Evolutionary conservation across 2,888 invertebrate species (phyloP).

Genomic region (Magallana nippona): DNA sequence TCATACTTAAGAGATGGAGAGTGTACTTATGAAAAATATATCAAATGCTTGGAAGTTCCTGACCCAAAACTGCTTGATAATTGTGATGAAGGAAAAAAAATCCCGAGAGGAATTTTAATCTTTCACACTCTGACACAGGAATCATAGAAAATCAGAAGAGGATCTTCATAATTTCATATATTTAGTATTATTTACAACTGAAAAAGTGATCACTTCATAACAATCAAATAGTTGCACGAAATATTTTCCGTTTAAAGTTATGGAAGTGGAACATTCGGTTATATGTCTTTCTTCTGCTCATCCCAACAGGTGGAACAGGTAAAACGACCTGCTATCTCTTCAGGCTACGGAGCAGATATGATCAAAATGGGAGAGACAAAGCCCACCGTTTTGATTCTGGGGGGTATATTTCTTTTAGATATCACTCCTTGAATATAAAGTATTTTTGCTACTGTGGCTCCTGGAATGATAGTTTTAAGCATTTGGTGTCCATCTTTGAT

Average conservation of each 20-base stretch:
- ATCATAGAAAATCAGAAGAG: conserved; percentile 52
- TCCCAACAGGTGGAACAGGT: conserved; percentile 75
- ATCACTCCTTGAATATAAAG: background rate
- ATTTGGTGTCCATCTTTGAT: too few species aligned
- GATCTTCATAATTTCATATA: conserved; percentile 73
- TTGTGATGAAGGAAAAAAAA: conserved; percentile 45
- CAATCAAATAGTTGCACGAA: conserved; percentile 65
- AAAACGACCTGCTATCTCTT: conserved; percentile 77
- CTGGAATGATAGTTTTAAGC: too few species aligned
- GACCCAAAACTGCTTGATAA: conserved; percentile 37
- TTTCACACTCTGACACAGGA: conserved; percentile 47
- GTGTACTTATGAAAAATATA: conserved; percentile 68
- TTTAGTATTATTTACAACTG: conserved; percentile 74
- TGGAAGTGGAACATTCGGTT: conserved; percentile 72
- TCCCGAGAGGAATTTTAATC: conserved; percentile 65
- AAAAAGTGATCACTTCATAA: conserved; percentile 66
- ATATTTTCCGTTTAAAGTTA: conserved; percentile 75
- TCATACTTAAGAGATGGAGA: conserved; percentile 68
- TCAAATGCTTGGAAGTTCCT: conserved; percentile 58
- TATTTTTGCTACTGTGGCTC: too few species aligned
- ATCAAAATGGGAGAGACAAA: conserved; percentile 68
- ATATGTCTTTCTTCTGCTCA: conserved; percentile 66
- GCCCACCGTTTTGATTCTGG: conserved; percentile 36
- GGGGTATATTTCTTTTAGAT: background rate
- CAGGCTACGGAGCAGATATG: conserved; percentile 71